Conservation (phyloP, 2,797 vertebrate species). For the Cyclopterus lumpus region DNA sequence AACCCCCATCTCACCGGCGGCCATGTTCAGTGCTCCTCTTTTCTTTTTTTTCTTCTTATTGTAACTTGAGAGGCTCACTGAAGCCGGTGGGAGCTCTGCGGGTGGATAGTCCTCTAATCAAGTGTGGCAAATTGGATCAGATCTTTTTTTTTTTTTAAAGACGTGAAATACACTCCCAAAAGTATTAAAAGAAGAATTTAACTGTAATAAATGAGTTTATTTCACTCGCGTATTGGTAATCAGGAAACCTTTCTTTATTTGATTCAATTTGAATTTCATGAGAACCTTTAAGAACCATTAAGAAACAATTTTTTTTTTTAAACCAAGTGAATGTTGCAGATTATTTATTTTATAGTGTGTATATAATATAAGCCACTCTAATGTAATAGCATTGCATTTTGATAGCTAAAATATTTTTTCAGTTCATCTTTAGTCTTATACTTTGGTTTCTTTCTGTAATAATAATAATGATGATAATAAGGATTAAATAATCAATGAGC, state of each 20-base stretch:
- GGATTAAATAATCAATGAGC: too few relatives aligned
- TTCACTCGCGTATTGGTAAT: not conserved
- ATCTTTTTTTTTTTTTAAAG: not conserved
- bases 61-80: constrained; percentile 21
- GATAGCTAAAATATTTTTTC: too few relatives aligned
- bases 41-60: not conserved
- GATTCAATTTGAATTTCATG: not conserved
- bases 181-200: constrained; percentile 4
- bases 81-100: constrained; percentile 25
- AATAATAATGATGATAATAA: too few relatives aligned
- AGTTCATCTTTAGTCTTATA: too few relatives aligned
- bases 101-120: constrained; percentile 54
- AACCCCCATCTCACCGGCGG: constrained; percentile 37
- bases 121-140: constrained; percentile 50
- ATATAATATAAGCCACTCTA: too few relatives aligned
- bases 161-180: constrained; percentile 13
- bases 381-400: too few relatives aligned
- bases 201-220: not conserved
- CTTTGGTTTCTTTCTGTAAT: too few relatives aligned
- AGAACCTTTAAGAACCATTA: not conserved
- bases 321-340: not conserved
- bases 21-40: constrained; percentile 14
- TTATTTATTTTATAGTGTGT: not conserved
- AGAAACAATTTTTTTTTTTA: too few relatives aligned
- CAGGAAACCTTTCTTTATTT: not conserved